Conservation (phyloP, 2,888 invertebrate genomes). For the Tenthredo notha region DNA sequence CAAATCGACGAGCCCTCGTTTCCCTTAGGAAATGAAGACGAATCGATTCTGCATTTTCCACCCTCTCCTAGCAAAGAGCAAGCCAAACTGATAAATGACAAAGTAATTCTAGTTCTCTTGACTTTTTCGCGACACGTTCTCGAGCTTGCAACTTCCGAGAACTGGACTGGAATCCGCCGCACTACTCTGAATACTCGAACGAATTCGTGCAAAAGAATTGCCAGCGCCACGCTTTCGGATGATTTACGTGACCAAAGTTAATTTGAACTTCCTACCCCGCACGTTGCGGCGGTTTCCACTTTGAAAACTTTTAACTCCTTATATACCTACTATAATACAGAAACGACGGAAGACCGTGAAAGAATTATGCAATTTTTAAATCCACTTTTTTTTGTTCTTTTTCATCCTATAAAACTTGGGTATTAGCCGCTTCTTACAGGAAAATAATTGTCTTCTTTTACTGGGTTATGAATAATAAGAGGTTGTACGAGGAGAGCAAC, state of each 20-base stretch:
- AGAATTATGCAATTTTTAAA: slow-evolving; percentile 54
- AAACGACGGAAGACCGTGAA: slow-evolving; percentile 39
- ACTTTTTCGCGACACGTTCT: slow-evolving; percentile 25
- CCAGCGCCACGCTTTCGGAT: slow-evolving; percentile 40
- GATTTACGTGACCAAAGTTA: slow-evolving; percentile 50
- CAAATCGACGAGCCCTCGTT: slow-evolving; percentile 51
- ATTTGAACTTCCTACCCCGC: slow-evolving; percentile 47
- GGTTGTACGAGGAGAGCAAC: slow-evolving; percentile 55
- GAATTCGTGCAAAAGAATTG: slow-evolving; percentile 44
- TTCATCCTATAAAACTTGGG: slow-evolving; percentile 53
- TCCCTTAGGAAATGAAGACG: slow-evolving; percentile 54
- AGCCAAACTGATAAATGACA: slow-evolving; percentile 52
- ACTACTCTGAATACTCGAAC: slow-evolving; percentile 38
- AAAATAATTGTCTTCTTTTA: slow-evolving; percentile 64
- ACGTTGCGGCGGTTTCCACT: slow-evolving; percentile 30
- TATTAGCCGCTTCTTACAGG: slow-evolving; percentile 57
- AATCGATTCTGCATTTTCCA: slow-evolving; percentile 48
- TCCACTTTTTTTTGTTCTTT: slow-evolving; percentile 21
- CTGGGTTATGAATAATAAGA: slow-evolving; percentile 70
- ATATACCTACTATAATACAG: slow-evolving; percentile 39
- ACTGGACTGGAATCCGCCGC: slow-evolving; percentile 6
- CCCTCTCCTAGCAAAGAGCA: slow-evolving; percentile 4
- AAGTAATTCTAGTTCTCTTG: slow-evolving; percentile 50
- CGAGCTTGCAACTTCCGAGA: slow-evolving; percentile 34
- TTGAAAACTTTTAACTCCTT: slow-evolving; percentile 49